Base-by-base conservation (phyloP, 2,888 invertebrate species). In the Perizoma flavofasciatum region DNA sequence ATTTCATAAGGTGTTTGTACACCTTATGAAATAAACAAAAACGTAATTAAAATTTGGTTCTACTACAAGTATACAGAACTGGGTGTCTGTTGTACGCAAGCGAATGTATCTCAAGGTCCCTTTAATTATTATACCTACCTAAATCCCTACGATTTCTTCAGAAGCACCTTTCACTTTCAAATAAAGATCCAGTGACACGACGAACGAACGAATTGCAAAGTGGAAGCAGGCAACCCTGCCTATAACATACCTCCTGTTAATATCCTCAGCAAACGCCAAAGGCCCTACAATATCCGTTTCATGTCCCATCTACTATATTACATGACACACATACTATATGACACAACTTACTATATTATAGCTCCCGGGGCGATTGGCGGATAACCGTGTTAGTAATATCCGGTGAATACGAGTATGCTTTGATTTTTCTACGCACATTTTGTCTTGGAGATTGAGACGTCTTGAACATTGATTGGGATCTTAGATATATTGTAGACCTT, bases 351-450 rank as follows among this genome's bases (percentile, higher is more conserved):
- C 35, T 53, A 57, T 51, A 54, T 55, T 58, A 59, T 60, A 49
- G 73, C 71, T 71, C 74, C 74, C 75, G 73, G 72, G 82, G 82
- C 81, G 74, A 84, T 82, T 77, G 73, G 78, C 82, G 82, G 82
- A 81, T 86, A 81, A 82, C 79, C 77, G 73, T 74, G 77, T 74
- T 82, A 78, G 78, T 78, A 86, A 88, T 88, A 88, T 88, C 88
- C 88, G 86, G 82, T 56, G 66, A 52, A 52, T 22, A 22, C 22
- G 22, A 22, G 22, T 57, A 58, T 63, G 47, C 70, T 72, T 69
- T 73, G 74, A 77, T 74, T 70, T 68, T 69, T 70, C 61, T 62
- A 64, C 64, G 55, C 64, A 65, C 41, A 39, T 64, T 55, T 62
- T 57, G 34, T 62, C 39, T 59, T 33, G 55, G 55, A 60, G 47